A percentile compares a stretch with the other conserved stretches of the same genome.
Evolutionary conservation across 2,888 invertebrate genomes (phyloP).

Genomic region (Eupithecia subfuscata): DNA sequence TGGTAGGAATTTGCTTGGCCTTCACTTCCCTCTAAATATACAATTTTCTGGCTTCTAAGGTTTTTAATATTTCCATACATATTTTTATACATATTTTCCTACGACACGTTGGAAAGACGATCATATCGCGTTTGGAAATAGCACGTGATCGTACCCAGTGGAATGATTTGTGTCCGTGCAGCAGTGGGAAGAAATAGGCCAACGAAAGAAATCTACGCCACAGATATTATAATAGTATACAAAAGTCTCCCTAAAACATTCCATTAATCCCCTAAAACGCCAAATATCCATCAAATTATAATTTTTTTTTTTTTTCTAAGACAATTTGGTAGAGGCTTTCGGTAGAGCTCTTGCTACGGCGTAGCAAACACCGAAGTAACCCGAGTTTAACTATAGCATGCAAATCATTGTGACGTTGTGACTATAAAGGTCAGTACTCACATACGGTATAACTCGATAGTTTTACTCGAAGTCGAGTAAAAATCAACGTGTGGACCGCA

Average conservation of each 20-base stretch:
- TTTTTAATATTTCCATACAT: too few species aligned
- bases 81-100: background rate
- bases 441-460: too few species aligned
- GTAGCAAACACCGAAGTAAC: background rate
- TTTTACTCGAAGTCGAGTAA: too few species aligned
- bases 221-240: background rate
- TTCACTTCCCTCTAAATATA: background rate
- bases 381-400: too few species aligned
- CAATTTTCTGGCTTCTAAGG: background rate
- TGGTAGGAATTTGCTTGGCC: constrained; percentile 49
- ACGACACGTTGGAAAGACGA: background rate
- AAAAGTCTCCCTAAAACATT: too few species aligned
- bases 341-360: background rate
- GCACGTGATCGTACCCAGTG: background rate
- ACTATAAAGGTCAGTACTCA: too few species aligned
- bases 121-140: background rate
- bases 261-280: too few species aligned
- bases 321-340: background rate
- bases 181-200: background rate
- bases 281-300: too few species aligned
- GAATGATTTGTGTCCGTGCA: background rate
- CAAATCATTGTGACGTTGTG: too few species aligned
- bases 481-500: too few species aligned
- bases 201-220: background rate
- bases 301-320: too few species aligned